Conservation (phyloP, 2,888 invertebrate species). For the Drosophila borborema region DNA sequence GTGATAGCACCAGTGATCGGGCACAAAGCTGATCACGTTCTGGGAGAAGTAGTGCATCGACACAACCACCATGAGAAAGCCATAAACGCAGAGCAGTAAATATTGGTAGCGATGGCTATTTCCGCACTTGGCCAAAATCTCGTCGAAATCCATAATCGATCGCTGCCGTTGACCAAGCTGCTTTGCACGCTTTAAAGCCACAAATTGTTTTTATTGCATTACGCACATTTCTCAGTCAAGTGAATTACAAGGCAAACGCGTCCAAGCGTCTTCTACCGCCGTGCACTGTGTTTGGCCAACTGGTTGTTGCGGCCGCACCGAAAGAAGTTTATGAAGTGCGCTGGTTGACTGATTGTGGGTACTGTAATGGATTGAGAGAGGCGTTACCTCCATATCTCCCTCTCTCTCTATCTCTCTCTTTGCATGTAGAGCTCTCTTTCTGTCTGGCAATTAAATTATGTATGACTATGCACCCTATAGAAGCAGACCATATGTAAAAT, state of each 20-base stretch:
- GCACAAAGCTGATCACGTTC: constrained; percentile 86
- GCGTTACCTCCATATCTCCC: background rate
- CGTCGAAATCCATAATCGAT: constrained; percentile 83
- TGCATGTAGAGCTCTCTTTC: constrained; percentile 2
- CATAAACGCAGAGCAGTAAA: constrained; percentile 86
- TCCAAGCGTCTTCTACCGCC: constrained; percentile 47
- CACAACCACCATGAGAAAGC: constrained; percentile 86
- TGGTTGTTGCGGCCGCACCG: constrained; percentile 39
- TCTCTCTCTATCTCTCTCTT: background rate
- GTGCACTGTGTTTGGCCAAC: constrained; percentile 53
- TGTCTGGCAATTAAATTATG: constrained; percentile 48
- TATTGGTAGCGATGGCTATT: constrained; percentile 86
- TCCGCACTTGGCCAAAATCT: constrained; percentile 86
- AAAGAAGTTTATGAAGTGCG: constrained; percentile 12
- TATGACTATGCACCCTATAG: constrained; percentile 4
- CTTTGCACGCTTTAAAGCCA: constrained; percentile 3
- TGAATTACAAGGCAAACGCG: constrained; percentile 50
- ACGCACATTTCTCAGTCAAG: constrained; percentile 17
- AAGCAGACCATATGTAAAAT: constrained; percentile 22
- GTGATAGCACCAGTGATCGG: constrained; percentile 85
- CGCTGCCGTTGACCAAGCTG: background rate
- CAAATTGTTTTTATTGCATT: constrained; percentile 24
- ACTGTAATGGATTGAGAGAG: constrained; percentile 1
- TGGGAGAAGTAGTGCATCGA: constrained; percentile 87
- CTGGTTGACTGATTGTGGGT: background rate